A percentile compares a stretch with the other conserved stretches of the same genome.
Conservation (phyloP, 1,140 invertebrate species). For the Drosophila sproati region DNA sequence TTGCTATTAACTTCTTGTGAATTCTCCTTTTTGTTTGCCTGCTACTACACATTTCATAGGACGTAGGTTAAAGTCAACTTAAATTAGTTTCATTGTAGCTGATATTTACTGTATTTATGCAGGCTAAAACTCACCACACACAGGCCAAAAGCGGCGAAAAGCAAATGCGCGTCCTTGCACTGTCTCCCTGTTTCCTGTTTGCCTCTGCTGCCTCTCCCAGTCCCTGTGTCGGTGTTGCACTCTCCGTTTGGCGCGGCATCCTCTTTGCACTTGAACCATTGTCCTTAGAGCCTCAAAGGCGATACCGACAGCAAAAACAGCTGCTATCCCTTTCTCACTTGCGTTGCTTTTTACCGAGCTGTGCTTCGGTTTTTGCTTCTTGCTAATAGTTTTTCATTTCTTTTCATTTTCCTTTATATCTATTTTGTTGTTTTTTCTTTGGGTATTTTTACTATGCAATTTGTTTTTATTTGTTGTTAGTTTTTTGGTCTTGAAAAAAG, state of each 20-base stretch:
- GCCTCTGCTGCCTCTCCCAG: not conserved
- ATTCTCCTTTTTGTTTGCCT: no score
- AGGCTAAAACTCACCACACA: constrained; percentile 65
- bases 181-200: constrained; percentile 21
- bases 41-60: not conserved
- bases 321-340: constrained; percentile 58
- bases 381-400: constrained; percentile 28
- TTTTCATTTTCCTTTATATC: constrained; percentile 8
- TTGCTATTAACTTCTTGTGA: no score
- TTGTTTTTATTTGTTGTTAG: constrained; percentile 24
- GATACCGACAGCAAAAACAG: constrained; percentile 33
- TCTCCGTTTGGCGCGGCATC: constrained; percentile 54
- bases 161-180: constrained; percentile 54
- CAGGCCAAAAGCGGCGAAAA: constrained; percentile 32
- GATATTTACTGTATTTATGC: constrained; percentile 31
- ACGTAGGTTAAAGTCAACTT: not conserved
- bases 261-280: constrained; percentile 84
- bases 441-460: constrained; percentile 18
- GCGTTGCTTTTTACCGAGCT: not conserved
- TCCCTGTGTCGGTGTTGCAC: constrained; percentile 17
- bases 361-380: constrained; percentile 23
- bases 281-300: constrained; percentile 67
- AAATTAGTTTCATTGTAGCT: not conserved
- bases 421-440: constrained; percentile 17
- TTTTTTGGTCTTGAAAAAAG: constrained; percentile 34